Conservation (phyloP, 2,888 invertebrate species). For the Rotaria sp. region DNA sequence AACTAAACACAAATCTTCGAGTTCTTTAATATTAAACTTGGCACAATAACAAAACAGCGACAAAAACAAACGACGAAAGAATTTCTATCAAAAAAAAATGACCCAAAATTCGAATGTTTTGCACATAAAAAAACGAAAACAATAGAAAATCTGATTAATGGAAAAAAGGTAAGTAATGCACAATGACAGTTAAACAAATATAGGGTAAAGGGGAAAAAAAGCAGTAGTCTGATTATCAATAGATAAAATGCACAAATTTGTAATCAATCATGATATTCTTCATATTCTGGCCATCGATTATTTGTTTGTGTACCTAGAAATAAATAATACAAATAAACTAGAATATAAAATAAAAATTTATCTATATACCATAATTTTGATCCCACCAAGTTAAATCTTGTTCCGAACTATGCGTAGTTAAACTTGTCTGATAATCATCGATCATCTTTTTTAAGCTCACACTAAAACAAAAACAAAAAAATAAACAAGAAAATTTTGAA, state of each 20-base stretch:
- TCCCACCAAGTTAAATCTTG: constrained; percentile 23
- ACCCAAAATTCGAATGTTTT: background rate
- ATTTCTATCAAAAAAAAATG: background rate
- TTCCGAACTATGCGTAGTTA: background rate
- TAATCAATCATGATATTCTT: constrained; percentile 20
- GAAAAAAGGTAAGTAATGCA: background rate
- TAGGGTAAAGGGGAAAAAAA: background rate
- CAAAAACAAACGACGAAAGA: too few relatives aligned
- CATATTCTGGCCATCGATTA: constrained; percentile 25
- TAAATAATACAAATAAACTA: background rate
- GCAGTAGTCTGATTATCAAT: background rate
- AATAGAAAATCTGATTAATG: background rate
- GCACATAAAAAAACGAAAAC: background rate
- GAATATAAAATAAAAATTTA: background rate
- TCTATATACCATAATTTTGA: background rate
- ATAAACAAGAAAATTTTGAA: background rate
- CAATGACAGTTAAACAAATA: background rate
- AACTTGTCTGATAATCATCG: background rate
- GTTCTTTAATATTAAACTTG: too few relatives aligned
- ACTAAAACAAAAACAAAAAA: background rate
- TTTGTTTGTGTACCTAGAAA: background rate
- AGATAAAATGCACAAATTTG: background rate
- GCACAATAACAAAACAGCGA: too few relatives aligned
- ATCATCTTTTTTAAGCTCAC: background rate
- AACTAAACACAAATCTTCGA: background rate